Evolutionary conservation across 2,888 invertebrate genomes (phyloP), one percentile per base, ranked within the genome.

Genomic region (Drosophila falleni): DNA sequence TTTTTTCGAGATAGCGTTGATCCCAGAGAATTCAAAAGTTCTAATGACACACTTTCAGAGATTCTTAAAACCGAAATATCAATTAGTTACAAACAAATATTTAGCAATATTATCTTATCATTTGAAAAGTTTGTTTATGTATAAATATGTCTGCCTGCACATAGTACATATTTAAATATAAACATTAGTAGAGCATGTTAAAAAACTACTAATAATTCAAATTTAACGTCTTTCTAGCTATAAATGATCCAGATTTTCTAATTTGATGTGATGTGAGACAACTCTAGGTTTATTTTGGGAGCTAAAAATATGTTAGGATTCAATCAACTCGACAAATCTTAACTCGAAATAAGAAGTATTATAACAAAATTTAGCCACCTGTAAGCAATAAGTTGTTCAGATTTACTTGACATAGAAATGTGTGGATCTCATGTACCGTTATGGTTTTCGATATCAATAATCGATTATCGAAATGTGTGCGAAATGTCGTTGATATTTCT

Each of bases 371-470:
- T 23, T 5, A 39, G n/a, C 15, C 26, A 13, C 8, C n/a, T 42
- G 41, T 41, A 23, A 49, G 49, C 13, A 33, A 44, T 16, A 26
- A 46, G 16, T 31, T 11, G n/a, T 26, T 31, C 37, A 47, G 19
- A 49, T 37, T 41, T 16, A 41, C 41, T 41, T 41, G 15, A 15
- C 42, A 19, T 19, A 42, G 16, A 56, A 19, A 42, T 23, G 10
- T 46, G 9, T 47, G n/a, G 3, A 19, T 26, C 29, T 49, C 11
- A n/a, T 35, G 9, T 58, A 35, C 72, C 62, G 76, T 59, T 75
- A 70, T 50, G 39, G 49, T 50, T 54, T 54, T 23, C 76, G 47
- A 69, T 69, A 73, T 49, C 71, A 50, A 50, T 54, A 58, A 59
- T 39, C 62, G 62, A 55, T 69, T 72, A 59, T 46, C 42, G 54